Evolutionary conservation across 2,797 vertebrate genomes (phyloP).

Genomic region (Chiroxiphia lanceolata): DNA sequence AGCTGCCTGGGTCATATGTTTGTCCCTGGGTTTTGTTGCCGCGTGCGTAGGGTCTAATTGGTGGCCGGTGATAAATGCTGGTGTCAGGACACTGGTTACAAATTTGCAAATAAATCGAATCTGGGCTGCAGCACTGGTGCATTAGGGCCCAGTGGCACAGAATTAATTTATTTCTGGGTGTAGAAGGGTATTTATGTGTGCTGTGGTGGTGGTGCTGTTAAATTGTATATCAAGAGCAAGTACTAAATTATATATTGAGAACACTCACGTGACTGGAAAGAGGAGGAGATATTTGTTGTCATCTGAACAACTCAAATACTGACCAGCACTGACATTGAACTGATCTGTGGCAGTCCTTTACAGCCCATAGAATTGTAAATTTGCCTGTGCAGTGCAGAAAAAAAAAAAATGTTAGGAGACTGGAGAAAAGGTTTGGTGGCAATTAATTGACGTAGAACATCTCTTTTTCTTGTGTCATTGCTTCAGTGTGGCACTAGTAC

Average conservation of each 20-base stretch:
- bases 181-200: background rate
- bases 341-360: background rate
- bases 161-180: slow-evolving; percentile 21
- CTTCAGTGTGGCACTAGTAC: background rate
- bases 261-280: background rate
- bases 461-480: background rate
- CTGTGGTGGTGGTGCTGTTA: background rate
- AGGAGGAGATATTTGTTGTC: background rate
- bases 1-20: background rate
- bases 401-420: background rate
- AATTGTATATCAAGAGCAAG: background rate
- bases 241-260: background rate
- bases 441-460: background rate
- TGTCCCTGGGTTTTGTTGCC: slow-evolving; percentile 6
- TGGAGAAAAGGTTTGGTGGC: background rate
- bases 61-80: slow-evolving; percentile 20
- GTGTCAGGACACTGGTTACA: background rate
- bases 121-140: background rate
- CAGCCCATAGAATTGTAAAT: background rate
- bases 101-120: slow-evolving; percentile 39
- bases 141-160: background rate
- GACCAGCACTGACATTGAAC: background rate
- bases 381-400: background rate
- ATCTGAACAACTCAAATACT: background rate
- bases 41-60: background rate